These are phyloP conservation scores for Hyaena hyaena DNA, from an alignment of 2,113 vertebrate genomes.

Conservation along the genomic window DNA sequence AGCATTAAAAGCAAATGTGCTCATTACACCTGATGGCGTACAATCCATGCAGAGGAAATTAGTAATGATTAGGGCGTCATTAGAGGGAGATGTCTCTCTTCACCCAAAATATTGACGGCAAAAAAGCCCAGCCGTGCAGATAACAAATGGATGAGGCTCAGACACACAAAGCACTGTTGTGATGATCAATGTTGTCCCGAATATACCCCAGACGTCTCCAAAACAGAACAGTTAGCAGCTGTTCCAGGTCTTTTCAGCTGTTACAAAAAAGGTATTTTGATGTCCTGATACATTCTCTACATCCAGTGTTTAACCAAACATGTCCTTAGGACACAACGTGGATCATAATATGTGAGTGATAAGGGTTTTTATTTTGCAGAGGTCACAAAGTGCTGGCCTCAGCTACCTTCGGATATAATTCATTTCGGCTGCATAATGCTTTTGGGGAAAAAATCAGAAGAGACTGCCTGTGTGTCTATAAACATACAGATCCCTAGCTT, in stretches of 20 bases:
- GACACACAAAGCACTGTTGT: slow-evolving; percentile 55
- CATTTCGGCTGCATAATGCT: background rate
- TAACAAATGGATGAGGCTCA: slow-evolving; percentile 67
- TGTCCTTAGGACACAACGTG: background rate
- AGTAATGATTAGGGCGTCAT: slow-evolving; percentile 81
- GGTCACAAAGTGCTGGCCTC: background rate
- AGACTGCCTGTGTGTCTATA: background rate
- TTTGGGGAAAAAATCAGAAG: background rate
- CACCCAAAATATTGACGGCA: slow-evolving; percentile 78
- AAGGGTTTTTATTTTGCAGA: background rate
- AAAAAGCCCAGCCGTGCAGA: slow-evolving; percentile 68
- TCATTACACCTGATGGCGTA: slow-evolving; percentile 78
- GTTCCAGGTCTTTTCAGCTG: background rate
- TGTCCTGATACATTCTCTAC: background rate
- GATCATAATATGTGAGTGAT: background rate
- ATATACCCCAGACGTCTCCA: slow-evolving; percentile 43
- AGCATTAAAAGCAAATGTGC: slow-evolving; percentile 77
- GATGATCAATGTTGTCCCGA: slow-evolving; percentile 64
- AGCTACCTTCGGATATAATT: background rate
- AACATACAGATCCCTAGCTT: background rate
- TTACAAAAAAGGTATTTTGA: background rate
- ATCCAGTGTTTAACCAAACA: background rate
- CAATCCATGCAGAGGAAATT: slow-evolving; percentile 77
- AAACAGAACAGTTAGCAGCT: slow-evolving; percentile 44
- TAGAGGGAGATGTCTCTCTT: slow-evolving; percentile 78